Evolutionary conservation across 2,797 vertebrate genomes (phyloP).

Genomic region (Melanotaenia trifasciata): DNA sequence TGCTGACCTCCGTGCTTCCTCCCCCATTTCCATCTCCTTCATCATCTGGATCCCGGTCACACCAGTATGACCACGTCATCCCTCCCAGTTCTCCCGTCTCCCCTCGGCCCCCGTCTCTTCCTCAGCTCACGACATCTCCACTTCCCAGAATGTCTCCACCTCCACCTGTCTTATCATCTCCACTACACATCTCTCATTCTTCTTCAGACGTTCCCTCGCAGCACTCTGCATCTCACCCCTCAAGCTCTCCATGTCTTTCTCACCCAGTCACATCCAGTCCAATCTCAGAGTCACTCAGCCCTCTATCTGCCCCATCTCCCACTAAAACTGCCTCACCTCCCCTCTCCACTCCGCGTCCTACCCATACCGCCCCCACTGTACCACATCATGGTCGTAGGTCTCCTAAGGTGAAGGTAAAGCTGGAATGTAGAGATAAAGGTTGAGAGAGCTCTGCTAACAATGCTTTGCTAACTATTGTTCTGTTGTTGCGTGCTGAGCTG

Average conservation of each 20-base stretch:
- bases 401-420: slow-evolving; percentile 91
- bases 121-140: slow-evolving; percentile 60
- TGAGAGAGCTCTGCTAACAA: slow-evolving; percentile 16
- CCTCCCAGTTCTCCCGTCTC: slow-evolving; percentile 38
- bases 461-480: slow-evolving; percentile 6
- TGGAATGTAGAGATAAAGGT: slow-evolving; percentile 32
- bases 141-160: slow-evolving; percentile 40
- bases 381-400: slow-evolving; percentile 84
- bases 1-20: slow-evolving; percentile 26
- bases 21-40: slow-evolving; percentile 1
- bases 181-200: slow-evolving; percentile 21
- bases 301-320: slow-evolving; percentile 8
- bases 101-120: slow-evolving; percentile 57
- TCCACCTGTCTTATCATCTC: slow-evolving; percentile 33
- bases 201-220: slow-evolving; percentile 28
- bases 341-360: slow-evolving; percentile 64
- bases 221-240: slow-evolving; percentile 17
- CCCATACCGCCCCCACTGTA: slow-evolving; percentile 76
- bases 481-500: background rate
- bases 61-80: slow-evolving; percentile 27
- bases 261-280: slow-evolving; percentile 8
- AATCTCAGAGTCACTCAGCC: slow-evolving; percentile 19
- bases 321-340: slow-evolving; percentile 49
- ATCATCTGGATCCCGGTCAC: slow-evolving; percentile 25
- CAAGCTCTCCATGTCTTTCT: slow-evolving; percentile 34